These are phyloP conservation scores for Drosophila pruinosa DNA, from an alignment of 1,140 invertebrate genomes.

Conservation along the genomic window DNA sequence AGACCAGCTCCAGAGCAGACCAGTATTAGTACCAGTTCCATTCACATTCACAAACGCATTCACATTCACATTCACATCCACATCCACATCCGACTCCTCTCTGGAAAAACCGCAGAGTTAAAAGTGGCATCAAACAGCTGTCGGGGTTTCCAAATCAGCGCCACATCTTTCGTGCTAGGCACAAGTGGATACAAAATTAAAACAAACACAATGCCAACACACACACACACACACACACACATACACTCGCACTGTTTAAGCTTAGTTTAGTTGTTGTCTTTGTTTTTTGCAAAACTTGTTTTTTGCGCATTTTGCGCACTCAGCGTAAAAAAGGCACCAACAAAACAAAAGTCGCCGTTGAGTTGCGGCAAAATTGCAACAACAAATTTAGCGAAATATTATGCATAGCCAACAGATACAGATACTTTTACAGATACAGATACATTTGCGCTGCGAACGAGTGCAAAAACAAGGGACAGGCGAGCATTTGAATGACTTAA, in stretches of 20 bases:
- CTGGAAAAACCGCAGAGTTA: slow-evolving; percentile 22
- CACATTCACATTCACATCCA: slow-evolving; percentile 3
- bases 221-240: slow-evolving; percentile 31
- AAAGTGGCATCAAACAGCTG: slow-evolving; percentile 42
- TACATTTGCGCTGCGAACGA: slow-evolving; percentile 25
- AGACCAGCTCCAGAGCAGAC: background rate
- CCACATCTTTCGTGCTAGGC: slow-evolving; percentile 71
- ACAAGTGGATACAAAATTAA: slow-evolving; percentile 79
- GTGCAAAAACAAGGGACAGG: background rate
- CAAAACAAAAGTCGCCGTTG: slow-evolving; percentile 42
- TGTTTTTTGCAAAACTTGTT: slow-evolving; percentile 73
- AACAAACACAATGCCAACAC: slow-evolving; percentile 58
- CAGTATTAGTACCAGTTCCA: background rate
- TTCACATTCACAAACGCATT: slow-evolving; percentile 1
- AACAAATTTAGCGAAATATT: slow-evolving; percentile 41
- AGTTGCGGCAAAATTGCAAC: slow-evolving; percentile 49
- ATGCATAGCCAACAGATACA: slow-evolving; percentile 42
- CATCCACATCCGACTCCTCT: slow-evolving; percentile 15
- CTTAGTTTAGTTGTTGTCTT: slow-evolving; percentile 34
- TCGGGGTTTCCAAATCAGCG: slow-evolving; percentile 43
- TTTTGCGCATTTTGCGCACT: slow-evolving; percentile 80
- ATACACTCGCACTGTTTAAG: slow-evolving; percentile 26
- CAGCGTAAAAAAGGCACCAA: slow-evolving; percentile 61
- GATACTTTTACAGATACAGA: slow-evolving; percentile 25
- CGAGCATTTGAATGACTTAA: background rate